Evolutionary conservation across 2,888 invertebrate genomes (phyloP).

Genomic region (Ochropacha duplaris): DNA sequence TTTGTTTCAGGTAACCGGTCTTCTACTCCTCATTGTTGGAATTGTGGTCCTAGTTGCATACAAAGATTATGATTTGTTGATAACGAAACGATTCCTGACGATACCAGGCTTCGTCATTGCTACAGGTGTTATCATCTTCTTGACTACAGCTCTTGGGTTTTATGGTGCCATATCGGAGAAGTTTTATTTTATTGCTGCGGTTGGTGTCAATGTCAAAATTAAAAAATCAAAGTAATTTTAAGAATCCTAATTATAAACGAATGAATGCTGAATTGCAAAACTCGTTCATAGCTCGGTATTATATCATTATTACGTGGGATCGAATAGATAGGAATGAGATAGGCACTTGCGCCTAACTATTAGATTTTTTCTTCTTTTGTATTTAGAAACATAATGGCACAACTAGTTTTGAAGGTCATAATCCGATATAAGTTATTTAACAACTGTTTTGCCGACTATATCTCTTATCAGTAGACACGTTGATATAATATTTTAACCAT

Average conservation of each 20-base stretch:
- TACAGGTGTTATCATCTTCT: constrained; percentile 86
- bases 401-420: not conserved
- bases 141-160: constrained; percentile 91
- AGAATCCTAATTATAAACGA: no score
- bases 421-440: not conserved
- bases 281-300: no score
- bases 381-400: not conserved
- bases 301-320: no score
- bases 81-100: constrained; percentile 84
- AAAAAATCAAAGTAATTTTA: no score
- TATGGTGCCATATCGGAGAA: constrained; percentile 93
- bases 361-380: no score
- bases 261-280: no score
- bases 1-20: constrained; percentile 87
- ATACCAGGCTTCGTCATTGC: constrained; percentile 86
- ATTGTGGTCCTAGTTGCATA: constrained; percentile 83
- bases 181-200: constrained; percentile 90
- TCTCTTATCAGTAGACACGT: not conserved
- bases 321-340: no score
- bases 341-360: no score
- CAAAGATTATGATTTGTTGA: constrained; percentile 84
- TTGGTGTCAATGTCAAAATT: constrained; percentile 58
- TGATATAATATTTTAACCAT: not conserved
- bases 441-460: not conserved
- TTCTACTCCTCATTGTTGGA: constrained; percentile 88